Evolutionary conservation across 1,140 invertebrate species (phyloP), one percentile per base, ranked within the genome.

Genomic region (Aporrectodea caliginosa): DNA sequence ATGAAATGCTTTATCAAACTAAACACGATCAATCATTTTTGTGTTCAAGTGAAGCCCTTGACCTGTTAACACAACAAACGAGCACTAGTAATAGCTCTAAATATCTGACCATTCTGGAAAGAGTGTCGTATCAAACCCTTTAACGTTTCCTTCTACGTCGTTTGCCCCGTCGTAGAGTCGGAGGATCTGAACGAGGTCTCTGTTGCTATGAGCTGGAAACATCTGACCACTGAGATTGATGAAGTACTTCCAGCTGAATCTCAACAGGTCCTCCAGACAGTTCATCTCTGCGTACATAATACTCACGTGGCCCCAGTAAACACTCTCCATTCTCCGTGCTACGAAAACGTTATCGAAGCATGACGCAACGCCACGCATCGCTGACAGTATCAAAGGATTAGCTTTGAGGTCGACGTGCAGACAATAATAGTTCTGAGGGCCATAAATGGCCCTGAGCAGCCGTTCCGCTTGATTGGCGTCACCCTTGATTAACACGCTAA

Each of bases 341-440:
- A 87, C 78, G 73, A 86, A 83, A 32, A 86, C 84, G 79, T 87
- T 87, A 0, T 81, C 69, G 34, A 87, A 85, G 78, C 85, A 86
- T 0, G 73, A 30, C 1, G 82, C 82, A 32, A 71, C 78, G 16
- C 31, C 1, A 22, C 29, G 29, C 1, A 76, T 35, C n/a, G 30
- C 29, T 35, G 34, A 32, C 14, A 27, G n/a, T 1, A 76, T 35
- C n/a, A 31, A 16, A 31, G 34, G 33, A 14, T 35, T n/a, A 1
- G 73, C 73, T 72, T 85, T 83, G 0, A 68, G 58, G 69, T 88
- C 87, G 16, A 87, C 82, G 74, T 85, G 85, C 31, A 88, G 77
- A 80, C 87, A 88, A 76, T 87, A 87, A 16, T 82, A 73, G 81
- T 87, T 87, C 35, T 87, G 86, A 0, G 85, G 85, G 12, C 82